These are phyloP conservation scores for Gracilinanus agilis DNA, from an alignment of 2,113 vertebrate genomes.

Conservation along the genomic window DNA sequence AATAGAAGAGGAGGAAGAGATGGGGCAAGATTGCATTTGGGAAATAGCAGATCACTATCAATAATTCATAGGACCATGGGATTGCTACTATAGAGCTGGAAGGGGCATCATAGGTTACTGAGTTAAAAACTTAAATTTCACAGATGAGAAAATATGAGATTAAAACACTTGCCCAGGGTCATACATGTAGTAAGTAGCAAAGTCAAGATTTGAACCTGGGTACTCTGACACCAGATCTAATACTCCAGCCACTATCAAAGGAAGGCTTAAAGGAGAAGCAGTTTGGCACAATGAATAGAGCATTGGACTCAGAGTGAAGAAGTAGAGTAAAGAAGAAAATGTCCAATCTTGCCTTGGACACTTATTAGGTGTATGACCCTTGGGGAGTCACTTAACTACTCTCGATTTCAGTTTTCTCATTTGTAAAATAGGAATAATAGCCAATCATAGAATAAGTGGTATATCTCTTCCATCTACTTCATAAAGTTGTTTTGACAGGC, in stretches of 20 bases:
- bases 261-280: not conserved
- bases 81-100: not conserved
- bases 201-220: not conserved
- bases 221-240: not conserved
- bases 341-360: not conserved
- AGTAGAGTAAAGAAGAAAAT: not conserved
- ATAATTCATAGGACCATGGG: not conserved
- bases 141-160: not conserved
- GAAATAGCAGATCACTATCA: not conserved
- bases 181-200: not conserved
- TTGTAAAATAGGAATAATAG: not conserved
- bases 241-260: not conserved
- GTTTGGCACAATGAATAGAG: not conserved
- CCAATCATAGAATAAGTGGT: not conserved
- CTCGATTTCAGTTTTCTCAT: not conserved
- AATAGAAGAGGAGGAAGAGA: not conserved
- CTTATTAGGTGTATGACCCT: not conserved
- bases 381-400: not conserved
- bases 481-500: not conserved
- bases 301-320: not conserved
- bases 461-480: not conserved
- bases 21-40: not conserved
- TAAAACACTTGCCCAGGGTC: not conserved
- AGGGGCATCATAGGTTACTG: not conserved
- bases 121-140: not conserved